A percentile compares a stretch with the other conserved stretches of the same genome.
Conservation (phyloP, 2,113 vertebrate genomes). For the Peromyscus maniculatus region DNA sequence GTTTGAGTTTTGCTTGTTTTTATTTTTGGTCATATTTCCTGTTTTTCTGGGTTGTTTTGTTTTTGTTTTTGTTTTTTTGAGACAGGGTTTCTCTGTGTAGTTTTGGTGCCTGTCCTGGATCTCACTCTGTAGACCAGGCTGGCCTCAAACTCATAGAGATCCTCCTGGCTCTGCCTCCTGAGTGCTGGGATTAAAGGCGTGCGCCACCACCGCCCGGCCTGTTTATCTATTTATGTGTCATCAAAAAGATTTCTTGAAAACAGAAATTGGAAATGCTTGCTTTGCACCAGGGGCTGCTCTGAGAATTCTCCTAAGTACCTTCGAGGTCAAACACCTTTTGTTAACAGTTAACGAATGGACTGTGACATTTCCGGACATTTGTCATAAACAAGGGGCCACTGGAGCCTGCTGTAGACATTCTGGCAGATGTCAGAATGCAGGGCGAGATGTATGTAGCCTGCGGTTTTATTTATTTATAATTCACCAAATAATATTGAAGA, state of each 20-base stretch:
- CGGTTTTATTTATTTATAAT: not conserved
- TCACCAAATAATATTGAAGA: not conserved
- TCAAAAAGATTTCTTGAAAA: constrained; percentile 34
- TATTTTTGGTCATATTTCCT: not conserved
- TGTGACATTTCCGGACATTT: constrained; percentile 26
- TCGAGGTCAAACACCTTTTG: constrained; percentile 9
- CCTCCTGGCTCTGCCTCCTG: too few relatives aligned
- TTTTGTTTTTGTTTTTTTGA: too few relatives aligned
- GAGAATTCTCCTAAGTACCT: not conserved
- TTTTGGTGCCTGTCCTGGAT: too few relatives aligned
- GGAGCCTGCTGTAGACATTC: fast-evolving
- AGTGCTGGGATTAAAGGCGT: too few relatives aligned
- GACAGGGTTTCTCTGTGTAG: too few relatives aligned
- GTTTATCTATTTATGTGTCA: not conserved
- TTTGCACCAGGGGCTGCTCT: not conserved
- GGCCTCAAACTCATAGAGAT: too few relatives aligned
- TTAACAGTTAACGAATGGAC: constrained; percentile 7
- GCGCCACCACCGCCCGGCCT: not conserved
- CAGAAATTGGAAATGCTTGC: constrained; percentile 10
- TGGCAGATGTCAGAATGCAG: not conserved
- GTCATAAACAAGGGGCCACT: not conserved
- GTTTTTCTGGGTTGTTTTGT: not conserved
- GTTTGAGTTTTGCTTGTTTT: not conserved
- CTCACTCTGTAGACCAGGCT: too few relatives aligned
- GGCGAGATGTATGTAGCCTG: not conserved